Conservation (phyloP, 2,888 invertebrate species). For the Aporophyla lueneburgensis region DNA sequence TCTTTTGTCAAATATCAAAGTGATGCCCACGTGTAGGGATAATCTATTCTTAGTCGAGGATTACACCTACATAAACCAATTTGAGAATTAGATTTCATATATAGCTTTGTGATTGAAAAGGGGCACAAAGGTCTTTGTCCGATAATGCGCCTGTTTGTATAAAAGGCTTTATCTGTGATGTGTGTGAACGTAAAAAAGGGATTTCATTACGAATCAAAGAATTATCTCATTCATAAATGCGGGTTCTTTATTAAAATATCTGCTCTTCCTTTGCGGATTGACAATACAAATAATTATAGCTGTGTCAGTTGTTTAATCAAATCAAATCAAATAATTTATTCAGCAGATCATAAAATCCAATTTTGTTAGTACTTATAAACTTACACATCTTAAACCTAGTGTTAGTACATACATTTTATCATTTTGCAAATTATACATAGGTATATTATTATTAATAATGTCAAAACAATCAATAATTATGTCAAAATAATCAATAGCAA, state of each 20-base stretch:
- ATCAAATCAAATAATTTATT: no score
- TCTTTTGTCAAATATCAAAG: conserved; percentile 15
- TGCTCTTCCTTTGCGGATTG: neutral
- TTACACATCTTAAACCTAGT: no score
- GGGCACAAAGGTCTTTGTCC: conserved; percentile 8
- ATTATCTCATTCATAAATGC: neutral
- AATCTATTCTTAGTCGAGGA: neutral
- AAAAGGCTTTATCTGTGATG: neutral
- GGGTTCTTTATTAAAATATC: neutral
- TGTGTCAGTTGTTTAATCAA: no score
- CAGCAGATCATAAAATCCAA: no score
- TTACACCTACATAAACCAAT: conserved; percentile 12
- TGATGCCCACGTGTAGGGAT: neutral
- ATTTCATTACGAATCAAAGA: neutral
- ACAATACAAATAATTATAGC: neutral
- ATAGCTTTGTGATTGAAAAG: conserved; percentile 2
- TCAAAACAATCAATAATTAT: no score
- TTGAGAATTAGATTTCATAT: conserved; percentile 13
- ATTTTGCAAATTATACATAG: no score
- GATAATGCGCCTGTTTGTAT: neutral
- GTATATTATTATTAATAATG: no score
- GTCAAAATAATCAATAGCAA: no score
- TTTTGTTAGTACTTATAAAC: no score
- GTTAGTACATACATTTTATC: no score
- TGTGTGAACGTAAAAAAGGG: neutral